Percentiles rank a stretch among this genome's conserved stretches.
Evolutionary conservation across 2,888 invertebrate species (phyloP).

Genomic region (Noctua janthe): DNA sequence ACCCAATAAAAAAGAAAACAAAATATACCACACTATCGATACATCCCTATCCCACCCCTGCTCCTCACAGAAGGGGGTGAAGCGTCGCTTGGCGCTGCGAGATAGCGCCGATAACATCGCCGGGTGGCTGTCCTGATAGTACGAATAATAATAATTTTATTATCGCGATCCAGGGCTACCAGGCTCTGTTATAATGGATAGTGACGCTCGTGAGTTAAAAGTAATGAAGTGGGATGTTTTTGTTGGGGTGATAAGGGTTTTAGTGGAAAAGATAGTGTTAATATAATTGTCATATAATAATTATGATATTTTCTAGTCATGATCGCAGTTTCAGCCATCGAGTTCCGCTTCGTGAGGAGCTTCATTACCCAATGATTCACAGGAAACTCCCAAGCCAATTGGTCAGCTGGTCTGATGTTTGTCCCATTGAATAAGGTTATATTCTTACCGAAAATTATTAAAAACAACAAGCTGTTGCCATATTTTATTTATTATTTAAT

Average conservation of each 20-base stretch:
- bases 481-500: neutral
- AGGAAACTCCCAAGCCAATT: neutral
- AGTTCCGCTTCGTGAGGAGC: too few species aligned
- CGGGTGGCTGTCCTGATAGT: conserved; percentile 88
- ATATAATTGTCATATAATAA: neutral
- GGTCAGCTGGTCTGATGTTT: neutral
- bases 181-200: conserved; percentile 69
- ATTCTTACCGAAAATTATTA: neutral
- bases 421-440: neutral
- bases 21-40: conserved; percentile 66
- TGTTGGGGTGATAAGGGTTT: conserved; percentile 26
- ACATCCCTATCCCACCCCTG: conserved; percentile 69
- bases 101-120: conserved; percentile 88
- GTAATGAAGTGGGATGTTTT: conserved; percentile 58
- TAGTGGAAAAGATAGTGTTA: neutral
- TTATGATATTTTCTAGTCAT: neutral
- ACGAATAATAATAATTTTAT: conserved; percentile 90
- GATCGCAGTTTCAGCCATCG: neutral
- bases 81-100: conserved; percentile 88
- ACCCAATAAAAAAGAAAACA: conserved; percentile 37
- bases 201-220: conserved; percentile 62
- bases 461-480: neutral
- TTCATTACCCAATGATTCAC: too few species aligned
- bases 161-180: conserved; percentile 86
- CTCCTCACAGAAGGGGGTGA: conserved; percentile 84